Conservation (phyloP, 2,888 invertebrate genomes). For the Oscheius myriophilus region DNA sequence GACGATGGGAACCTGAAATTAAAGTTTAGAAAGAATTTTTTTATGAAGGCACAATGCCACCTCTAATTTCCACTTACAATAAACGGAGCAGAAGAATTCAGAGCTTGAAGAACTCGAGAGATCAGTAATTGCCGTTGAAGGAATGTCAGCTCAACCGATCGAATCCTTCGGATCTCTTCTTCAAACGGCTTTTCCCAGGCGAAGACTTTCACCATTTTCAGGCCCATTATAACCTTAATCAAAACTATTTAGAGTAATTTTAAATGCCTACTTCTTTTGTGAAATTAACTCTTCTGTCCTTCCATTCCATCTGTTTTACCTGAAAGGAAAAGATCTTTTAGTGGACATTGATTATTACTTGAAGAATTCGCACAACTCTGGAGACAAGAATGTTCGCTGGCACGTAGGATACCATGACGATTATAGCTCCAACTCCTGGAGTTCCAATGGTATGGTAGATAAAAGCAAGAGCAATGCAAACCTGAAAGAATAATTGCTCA, state of each 20-base stretch:
- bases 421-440: slow-evolving; percentile 35
- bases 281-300: slow-evolving; percentile 41
- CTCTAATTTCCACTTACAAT: slow-evolving; percentile 28
- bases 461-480: slow-evolving; percentile 39
- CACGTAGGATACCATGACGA: slow-evolving; percentile 34
- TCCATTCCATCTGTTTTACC: slow-evolving; percentile 38
- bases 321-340: slow-evolving; percentile 5
- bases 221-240: slow-evolving; percentile 37
- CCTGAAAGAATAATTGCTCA: slow-evolving; percentile 17
- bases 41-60: slow-evolving; percentile 6
- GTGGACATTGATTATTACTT: slow-evolving; percentile 22
- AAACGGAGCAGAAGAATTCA: slow-evolving; percentile 45
- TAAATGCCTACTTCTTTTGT: slow-evolving; percentile 31
- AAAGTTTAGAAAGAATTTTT: slow-evolving; percentile 19
- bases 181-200: slow-evolving; percentile 29
- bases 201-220: slow-evolving; percentile 28
- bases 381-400: slow-evolving; percentile 38
- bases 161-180: slow-evolving; percentile 20
- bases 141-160: slow-evolving; percentile 15
- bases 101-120: slow-evolving; percentile 38
- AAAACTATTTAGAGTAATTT: background rate
- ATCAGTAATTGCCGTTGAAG: slow-evolving; percentile 15
- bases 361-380: slow-evolving; percentile 28
- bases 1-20: slow-evolving; percentile 22
- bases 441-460: slow-evolving; percentile 47